These are phyloP conservation scores for Ceriagrion tenellum DNA, from an alignment of 2,888 invertebrate genomes.

Conservation along the genomic window DNA sequence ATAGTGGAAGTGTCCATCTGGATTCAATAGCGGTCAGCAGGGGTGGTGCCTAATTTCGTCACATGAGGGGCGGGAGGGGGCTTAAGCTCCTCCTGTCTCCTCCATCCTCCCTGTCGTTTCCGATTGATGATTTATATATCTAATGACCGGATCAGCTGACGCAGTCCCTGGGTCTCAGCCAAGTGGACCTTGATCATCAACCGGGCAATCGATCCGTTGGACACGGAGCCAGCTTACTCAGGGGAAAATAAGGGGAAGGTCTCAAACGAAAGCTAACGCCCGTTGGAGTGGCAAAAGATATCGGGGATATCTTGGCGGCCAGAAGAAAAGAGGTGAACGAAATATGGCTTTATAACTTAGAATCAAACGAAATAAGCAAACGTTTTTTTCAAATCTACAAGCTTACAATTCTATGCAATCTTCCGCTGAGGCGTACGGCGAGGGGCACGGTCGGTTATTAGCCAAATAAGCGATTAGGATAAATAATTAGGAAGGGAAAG, in stretches of 20 bases:
- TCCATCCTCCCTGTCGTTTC: background rate
- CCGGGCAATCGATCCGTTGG: background rate
- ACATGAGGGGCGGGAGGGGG: background rate
- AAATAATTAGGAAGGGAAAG: no score
- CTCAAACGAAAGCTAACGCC: background rate
- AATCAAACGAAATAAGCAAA: no score
- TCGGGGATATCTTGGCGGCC: background rate
- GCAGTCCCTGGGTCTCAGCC: background rate
- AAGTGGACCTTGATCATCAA: background rate
- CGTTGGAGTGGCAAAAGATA: background rate
- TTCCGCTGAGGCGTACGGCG: no score
- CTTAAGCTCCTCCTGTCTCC: background rate
- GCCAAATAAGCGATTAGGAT: no score
- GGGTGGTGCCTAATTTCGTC: background rate
- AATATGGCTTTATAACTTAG: background rate
- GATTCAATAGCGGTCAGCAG: background rate
- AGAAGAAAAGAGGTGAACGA: no score
- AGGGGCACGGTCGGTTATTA: no score
- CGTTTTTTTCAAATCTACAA: no score
- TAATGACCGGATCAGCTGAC: conserved; percentile 10
- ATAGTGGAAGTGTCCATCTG: no score
- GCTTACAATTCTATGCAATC: no score
- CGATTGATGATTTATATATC: background rate
- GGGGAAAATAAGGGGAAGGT: background rate
- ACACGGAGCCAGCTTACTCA: background rate